These are phyloP conservation scores for Eutolmus rufibarbis DNA, from an alignment of 2,888 invertebrate genomes.

Conservation along the genomic window DNA sequence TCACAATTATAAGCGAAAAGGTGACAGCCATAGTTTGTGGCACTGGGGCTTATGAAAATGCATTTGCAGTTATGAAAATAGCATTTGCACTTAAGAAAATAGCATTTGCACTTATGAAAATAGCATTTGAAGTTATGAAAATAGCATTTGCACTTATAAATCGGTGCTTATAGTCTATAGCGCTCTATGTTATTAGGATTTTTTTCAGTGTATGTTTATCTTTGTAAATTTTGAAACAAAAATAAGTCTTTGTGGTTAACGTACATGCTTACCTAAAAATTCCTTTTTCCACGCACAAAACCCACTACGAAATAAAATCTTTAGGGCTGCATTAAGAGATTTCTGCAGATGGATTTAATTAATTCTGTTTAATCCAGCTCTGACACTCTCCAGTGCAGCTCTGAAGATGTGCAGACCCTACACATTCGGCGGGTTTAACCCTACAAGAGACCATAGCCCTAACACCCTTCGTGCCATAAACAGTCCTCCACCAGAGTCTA, in stretches of 20 bases:
- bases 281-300: background rate
- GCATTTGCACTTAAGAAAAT: too few relatives aligned
- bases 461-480: background rate
- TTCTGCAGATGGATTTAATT: background rate
- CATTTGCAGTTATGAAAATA: too few relatives aligned
- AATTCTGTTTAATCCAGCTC: background rate
- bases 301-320: background rate
- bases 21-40: too few relatives aligned
- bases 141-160: too few relatives aligned
- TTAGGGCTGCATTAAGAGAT: background rate
- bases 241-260: background rate
- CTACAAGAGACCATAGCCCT: background rate
- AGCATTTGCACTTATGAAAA: too few relatives aligned
- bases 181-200: too few relatives aligned
- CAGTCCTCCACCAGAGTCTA: slow-evolving; percentile 21
- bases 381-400: background rate
- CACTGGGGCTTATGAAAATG: too few relatives aligned
- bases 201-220: background rate
- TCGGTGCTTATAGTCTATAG: too few relatives aligned
- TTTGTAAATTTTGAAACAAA: background rate
- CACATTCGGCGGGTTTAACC: background rate
- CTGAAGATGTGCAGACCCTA: background rate
- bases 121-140: too few relatives aligned
- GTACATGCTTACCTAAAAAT: background rate
- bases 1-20: too few relatives aligned